Conservation (phyloP, 2,797 vertebrate species). For the Mastacembelus armatus region DNA sequence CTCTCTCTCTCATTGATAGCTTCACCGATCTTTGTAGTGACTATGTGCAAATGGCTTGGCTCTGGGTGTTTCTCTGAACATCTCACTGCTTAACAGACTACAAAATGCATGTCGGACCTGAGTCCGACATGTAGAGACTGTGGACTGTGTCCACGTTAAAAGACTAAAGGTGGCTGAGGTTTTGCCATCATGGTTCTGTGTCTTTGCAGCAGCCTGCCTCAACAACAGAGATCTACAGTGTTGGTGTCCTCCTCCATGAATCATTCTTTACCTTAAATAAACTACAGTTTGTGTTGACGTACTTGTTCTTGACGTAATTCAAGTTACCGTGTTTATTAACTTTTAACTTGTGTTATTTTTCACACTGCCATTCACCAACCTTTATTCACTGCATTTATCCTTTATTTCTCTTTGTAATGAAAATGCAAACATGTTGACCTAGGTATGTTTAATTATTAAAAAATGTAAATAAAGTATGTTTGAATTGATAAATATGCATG, state of each 20-base stretch:
- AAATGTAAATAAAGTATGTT: too few relatives aligned
- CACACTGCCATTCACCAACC: not conserved
- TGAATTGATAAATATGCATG: too few relatives aligned
- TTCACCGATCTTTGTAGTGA: conserved; percentile 26
- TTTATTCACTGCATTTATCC: not conserved
- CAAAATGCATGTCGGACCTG: conserved; percentile 23
- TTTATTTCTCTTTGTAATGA: not conserved
- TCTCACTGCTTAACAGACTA: conserved; percentile 21
- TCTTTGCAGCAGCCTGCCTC: not conserved
- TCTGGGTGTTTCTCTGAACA: conserved; percentile 41
- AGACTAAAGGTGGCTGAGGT: conserved; percentile 38
- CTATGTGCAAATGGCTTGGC: conserved; percentile 35
- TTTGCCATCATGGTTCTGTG: not conserved
- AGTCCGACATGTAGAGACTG: too few relatives aligned
- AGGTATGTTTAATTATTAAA: too few relatives aligned
- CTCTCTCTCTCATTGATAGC: conserved; percentile 22
- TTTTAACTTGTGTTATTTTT: not conserved
- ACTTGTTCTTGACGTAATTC: not conserved
- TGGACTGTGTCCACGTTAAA: conserved; percentile 7
- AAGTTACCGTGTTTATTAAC: not conserved
- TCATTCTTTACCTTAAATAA: not conserved
- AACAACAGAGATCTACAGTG: not conserved
- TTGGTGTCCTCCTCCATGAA: not conserved
- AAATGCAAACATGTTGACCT: too few relatives aligned
- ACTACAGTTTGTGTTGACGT: not conserved